Percentiles rank a stretch among this genome's conserved stretches.
Evolutionary conservation across 1,140 invertebrate genomes (phyloP).

Genomic region (Wasmannia auropunctata): DNA sequence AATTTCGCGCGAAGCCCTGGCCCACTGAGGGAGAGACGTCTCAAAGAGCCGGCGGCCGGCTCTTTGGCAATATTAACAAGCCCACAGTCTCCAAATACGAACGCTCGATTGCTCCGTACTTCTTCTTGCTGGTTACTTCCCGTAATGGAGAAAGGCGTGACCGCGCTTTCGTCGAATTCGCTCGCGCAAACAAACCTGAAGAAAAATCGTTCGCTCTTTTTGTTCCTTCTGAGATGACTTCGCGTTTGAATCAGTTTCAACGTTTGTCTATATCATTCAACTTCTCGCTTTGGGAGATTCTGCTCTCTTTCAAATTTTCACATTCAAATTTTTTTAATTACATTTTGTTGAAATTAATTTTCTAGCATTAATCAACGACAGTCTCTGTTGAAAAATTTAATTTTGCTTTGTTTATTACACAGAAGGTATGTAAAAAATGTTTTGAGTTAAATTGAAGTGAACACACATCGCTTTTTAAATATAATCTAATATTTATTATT

Average conservation of each 20-base stretch:
- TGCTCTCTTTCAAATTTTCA: background rate
- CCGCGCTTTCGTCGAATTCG: slow-evolving; percentile 13
- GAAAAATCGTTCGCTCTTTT: background rate
- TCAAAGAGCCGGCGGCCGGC: slow-evolving; percentile 13
- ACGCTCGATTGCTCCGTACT: slow-evolving; percentile 31
- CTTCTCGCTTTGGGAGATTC: background rate
- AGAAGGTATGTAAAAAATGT: background rate
- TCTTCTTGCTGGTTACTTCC: slow-evolving; percentile 57
- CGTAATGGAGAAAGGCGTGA: slow-evolving; percentile 5
- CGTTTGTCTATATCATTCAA: background rate
- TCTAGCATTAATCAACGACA: background rate
- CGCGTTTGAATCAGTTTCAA: slow-evolving; percentile 12
- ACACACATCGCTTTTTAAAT: background rate
- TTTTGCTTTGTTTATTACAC: background rate
- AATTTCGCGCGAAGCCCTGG: slow-evolving; percentile 75
- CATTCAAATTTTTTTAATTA: background rate
- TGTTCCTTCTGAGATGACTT: background rate
- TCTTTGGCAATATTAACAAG: slow-evolving; percentile 65
- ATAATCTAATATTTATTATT: background rate
- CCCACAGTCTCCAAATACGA: slow-evolving; percentile 64
- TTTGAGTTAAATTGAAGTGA: background rate
- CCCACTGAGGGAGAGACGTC: slow-evolving; percentile 69
- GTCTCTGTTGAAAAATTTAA: background rate
- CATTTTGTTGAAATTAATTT: background rate
- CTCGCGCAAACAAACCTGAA: background rate